A percentile compares a stretch with the other conserved stretches of the same genome.
Conservation (phyloP, 2,888 invertebrate genomes). For the Polyommatus icarus region DNA sequence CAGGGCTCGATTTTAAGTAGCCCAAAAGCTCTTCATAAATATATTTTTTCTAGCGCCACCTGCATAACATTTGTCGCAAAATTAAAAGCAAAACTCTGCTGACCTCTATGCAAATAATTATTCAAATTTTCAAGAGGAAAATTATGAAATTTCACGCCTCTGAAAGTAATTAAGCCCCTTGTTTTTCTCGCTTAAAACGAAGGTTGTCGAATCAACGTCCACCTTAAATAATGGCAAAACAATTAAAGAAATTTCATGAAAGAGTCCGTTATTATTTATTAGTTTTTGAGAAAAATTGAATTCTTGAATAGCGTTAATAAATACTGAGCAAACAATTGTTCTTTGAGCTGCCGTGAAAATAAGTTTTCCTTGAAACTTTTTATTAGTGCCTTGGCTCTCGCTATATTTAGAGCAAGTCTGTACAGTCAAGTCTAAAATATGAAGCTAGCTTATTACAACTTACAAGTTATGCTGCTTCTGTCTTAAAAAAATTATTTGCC, state of each 20-base stretch:
- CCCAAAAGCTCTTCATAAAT: neutral
- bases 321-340: conserved; percentile 1
- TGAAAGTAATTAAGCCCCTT: conserved; percentile 16
- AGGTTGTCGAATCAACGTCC: neutral
- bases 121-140: conserved; percentile 32
- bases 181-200: neutral
- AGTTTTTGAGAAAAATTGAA: neutral
- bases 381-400: neutral
- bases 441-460: neutral
- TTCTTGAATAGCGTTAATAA: neutral
- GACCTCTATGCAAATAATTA: conserved; percentile 33
- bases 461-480: too few species aligned
- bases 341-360: conserved; percentile 6
- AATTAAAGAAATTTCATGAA: neutral
- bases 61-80: neutral
- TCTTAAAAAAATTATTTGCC: too few species aligned
- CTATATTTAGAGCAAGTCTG: neutral
- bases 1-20: neutral
- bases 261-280: neutral
- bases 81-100: conserved; percentile 31
- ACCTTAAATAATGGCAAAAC: neutral
- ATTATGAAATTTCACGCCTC: conserved; percentile 5
- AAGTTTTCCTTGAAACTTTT: neutral
- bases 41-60: neutral
- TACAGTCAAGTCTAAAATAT: neutral